Base-by-base conservation (phyloP, 2,797 vertebrate genomes). In the Rousettus madagascariensis region DNA sequence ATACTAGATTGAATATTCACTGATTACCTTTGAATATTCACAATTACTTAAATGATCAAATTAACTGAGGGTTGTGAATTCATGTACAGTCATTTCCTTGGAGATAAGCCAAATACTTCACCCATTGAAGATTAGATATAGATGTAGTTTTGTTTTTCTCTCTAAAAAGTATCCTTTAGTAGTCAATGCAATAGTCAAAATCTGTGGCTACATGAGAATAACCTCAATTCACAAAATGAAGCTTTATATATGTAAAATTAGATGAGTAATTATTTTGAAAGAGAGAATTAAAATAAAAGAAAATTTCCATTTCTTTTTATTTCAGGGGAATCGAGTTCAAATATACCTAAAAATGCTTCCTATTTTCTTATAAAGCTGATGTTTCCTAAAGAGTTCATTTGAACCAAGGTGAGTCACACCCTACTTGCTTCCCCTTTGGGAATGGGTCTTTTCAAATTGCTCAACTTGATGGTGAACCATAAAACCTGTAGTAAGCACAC, bases 401-500 rank as follows among this genome's bases (percentile, higher is more conserved):
- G 65, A 83, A 74, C 26, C 24, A 55, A 53, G 0, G 1, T 20
- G 38, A 13, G 22, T 69, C 15, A 77, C 4, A 72, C 4, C 22
- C 15, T 46, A 16, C 41, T 69, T 8, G 10, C 13, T 66, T 83
- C 8, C 28, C 11, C 63, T 36, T 72, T 33, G 49, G 65, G n/a
- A 87, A 63, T 49, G 68, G 86, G n/a, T 33, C 22, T 55, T 63
- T 9, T 85, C 71, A 79, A 59, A 7, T 55, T 78, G 33, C 28
- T 80, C 46, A 38, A 2, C 3, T 3, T 53, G 38, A 79, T 17
- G 28, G 0, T 30, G 46, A 75, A 77, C 26, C 68, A 61, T 33
- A 5, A 94, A 84, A 69, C 38, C 4, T 8, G 79, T 10, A 82
- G 86, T 53, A 63, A 33, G 69, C 91, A 92, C 96, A 97, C 93